Conservation (phyloP, 2,797 vertebrate species). For the Peromyscus eremicus region DNA sequence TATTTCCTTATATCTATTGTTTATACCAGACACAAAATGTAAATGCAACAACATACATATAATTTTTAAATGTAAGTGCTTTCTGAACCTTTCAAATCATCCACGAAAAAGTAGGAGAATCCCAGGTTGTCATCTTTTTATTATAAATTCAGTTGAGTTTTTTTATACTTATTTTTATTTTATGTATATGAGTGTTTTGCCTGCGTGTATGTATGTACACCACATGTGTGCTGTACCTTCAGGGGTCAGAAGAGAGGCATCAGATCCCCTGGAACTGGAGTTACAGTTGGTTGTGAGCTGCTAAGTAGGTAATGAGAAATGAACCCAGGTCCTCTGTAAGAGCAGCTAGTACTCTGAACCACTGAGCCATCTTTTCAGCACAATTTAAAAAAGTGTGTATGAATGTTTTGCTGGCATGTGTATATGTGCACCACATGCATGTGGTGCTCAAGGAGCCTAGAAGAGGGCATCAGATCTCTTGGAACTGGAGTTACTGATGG, state of each 20-base stretch:
- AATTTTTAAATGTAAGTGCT: slow-evolving; percentile 28
- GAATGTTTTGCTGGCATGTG: background rate
- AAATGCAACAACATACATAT: background rate
- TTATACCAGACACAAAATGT: background rate
- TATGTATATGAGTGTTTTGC: background rate
- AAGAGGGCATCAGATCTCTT: background rate
- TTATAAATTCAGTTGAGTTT: background rate
- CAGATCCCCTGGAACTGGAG: background rate
- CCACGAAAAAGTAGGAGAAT: background rate
- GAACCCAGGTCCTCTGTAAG: background rate
- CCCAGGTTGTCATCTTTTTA: slow-evolving; percentile 22
- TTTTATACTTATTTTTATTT: background rate
- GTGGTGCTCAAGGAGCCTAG: background rate
- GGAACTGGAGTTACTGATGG: background rate
- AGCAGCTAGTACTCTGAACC: background rate
- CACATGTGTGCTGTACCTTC: background rate
- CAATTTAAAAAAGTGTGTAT: background rate
- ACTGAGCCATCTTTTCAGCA: background rate
- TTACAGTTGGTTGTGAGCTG: background rate
- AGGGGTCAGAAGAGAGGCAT: background rate
- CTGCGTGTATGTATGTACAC: background rate
- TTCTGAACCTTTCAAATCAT: slow-evolving; percentile 60
- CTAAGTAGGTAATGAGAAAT: background rate
- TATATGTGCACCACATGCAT: background rate
- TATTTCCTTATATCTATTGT: slow-evolving; percentile 34